Evolutionary conservation across 2,113 vertebrate species (phyloP).

Genomic region (Pelobates fuscus): DNA sequence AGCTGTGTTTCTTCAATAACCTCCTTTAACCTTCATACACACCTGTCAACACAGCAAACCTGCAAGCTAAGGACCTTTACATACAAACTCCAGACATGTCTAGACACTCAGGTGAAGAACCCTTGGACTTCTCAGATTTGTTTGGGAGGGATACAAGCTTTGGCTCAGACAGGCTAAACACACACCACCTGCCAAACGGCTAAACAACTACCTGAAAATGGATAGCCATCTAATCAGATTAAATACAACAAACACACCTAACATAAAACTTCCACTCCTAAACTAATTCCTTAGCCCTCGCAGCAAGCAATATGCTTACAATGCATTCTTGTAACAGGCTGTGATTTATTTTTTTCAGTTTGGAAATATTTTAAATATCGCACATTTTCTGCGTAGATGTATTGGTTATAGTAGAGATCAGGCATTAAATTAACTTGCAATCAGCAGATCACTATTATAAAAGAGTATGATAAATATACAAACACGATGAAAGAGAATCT

Average conservation of each 20-base stretch:
- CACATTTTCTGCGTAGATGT: no score
- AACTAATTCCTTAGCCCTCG: conserved; percentile 4
- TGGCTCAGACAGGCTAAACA: conserved; percentile 72
- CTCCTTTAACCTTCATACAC: conserved; percentile 50
- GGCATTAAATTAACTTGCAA: no score
- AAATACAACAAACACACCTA: conserved; percentile 48
- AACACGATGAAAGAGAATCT: no score
- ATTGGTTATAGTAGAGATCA: no score
- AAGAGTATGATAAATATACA: no score
- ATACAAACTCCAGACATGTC: conserved; percentile 68
- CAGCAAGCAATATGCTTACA: not conserved
- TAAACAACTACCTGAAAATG: conserved; percentile 68
- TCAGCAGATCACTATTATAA: no score
- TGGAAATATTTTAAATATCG: no score
- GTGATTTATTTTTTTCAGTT: no score
- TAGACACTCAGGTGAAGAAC: conserved; percentile 71
- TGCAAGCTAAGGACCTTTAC: conserved; percentile 63
- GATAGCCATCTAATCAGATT: conserved; percentile 34
- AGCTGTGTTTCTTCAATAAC: conserved; percentile 49
- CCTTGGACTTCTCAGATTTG: conserved; percentile 72
- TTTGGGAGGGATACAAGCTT: conserved; percentile 66
- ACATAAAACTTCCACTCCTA: conserved; percentile 12
- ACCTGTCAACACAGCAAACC: conserved; percentile 63
- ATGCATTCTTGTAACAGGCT: not conserved
- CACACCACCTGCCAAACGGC: conserved; percentile 67